Evolutionary conservation across 2,888 invertebrate genomes (phyloP), one percentile per base, ranked within the genome.

Genomic region (Cinara cedri): DNA sequence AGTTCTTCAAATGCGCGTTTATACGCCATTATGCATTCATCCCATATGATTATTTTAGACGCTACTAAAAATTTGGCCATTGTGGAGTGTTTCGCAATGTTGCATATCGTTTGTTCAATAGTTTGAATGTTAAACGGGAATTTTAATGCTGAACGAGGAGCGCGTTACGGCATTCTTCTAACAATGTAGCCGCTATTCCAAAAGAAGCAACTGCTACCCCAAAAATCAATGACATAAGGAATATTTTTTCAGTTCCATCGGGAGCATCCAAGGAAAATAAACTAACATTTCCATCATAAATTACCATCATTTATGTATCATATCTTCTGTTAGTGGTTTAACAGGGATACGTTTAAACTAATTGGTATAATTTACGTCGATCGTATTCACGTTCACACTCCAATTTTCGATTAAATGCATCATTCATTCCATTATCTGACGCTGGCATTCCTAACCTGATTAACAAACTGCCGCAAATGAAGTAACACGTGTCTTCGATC

Each of bases 131-230:
- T 10, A 8, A 44, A 84, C 44, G 44, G 44, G 62, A 85, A 82
- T 76, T 85, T 85, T n/a, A 85, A 83, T 46, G 83, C 82, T 74
- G 84, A 85, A 83, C 85, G 85, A 49, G n/a, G n/a, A n/a, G n/a
- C n/a, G 83, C 84, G 34, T 84, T 83, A 83, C 84, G 66, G 11
- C 85, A 85, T 24, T 83, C 83, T 63, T 84, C 83, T 21, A 87
- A 81, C 46, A 87, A 83, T 19, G 85, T 86, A 8, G 86, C 86
- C 26, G 86, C 86, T 81, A 87, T 87, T 16, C 86, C 86, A 10
- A 86, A 86, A 46, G 85, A 87, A 13, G 86, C 86, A 21, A 86
- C 82, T n/a, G 86, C 85, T 44, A 87, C 65, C 10, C 85, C 85
- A 68, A 85, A 66, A 51, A 75, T 14, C 83, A n/a, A n/a, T n/a